Percentiles rank a stretch among this genome's conserved stretches.
Evolutionary conservation across 2,888 invertebrate genomes (phyloP).

Genomic region (Phortica okadai): DNA sequence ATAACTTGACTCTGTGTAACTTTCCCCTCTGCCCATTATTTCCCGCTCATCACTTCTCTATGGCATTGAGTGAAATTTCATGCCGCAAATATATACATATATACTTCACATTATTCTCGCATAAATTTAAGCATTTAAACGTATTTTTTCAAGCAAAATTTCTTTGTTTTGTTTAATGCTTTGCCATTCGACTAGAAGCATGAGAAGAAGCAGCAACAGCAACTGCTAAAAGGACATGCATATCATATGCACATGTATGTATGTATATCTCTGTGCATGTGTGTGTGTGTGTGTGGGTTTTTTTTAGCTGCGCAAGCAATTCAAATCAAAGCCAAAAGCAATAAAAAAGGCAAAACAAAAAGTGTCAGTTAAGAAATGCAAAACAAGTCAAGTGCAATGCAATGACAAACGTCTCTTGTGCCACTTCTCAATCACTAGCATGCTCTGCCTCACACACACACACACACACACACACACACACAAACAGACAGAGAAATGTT

Average conservation of each 20-base stretch:
- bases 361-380: background rate
- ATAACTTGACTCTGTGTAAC: background rate
- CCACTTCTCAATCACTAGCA: constrained; percentile 26
- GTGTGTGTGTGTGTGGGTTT: background rate
- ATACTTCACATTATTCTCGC: background rate
- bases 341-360: background rate
- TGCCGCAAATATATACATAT: background rate
- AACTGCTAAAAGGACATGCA: background rate
- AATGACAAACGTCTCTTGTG: background rate
- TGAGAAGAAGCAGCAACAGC: background rate
- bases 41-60: background rate
- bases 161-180: background rate
- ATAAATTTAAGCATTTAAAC: background rate
- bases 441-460: background rate
- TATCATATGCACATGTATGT: too few relatives aligned
- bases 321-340: background rate
- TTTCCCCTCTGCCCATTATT: background rate
- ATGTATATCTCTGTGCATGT: background rate
- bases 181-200: background rate
- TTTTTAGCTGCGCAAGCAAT: background rate
- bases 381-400: constrained; percentile 20
- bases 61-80: background rate
- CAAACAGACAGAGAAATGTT: constrained; percentile 27
- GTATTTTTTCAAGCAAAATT: background rate
- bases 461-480: constrained; percentile 16